Conservation (phyloP, 2,888 invertebrate species). For the Deroplatys truncata region DNA sequence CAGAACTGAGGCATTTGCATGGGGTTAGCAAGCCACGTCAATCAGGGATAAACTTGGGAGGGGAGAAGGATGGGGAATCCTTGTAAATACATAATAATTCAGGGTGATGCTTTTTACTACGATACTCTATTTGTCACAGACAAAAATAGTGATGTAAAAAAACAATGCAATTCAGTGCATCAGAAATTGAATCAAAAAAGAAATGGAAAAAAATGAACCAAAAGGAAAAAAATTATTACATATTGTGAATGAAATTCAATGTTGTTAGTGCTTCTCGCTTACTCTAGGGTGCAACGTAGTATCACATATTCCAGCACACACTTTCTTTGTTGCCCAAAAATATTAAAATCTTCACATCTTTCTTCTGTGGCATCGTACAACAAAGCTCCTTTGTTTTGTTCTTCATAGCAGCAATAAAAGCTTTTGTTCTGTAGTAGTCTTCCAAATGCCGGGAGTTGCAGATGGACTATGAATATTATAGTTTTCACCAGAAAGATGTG, state of each 20-base stretch:
- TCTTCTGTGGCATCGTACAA: neutral
- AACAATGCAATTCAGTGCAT: neutral
- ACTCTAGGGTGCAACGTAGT: constrained; percentile 15
- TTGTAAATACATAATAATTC: constrained; percentile 26
- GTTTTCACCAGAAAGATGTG: neutral
- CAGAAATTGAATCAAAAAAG: constrained; percentile 5
- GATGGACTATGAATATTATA: neutral
- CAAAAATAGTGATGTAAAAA: constrained; percentile 3
- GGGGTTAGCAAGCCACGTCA: neutral
- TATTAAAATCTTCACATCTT: neutral
- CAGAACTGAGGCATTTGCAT: neutral
- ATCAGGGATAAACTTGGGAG: constrained; percentile 30
- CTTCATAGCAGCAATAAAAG: neutral
- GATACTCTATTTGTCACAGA: constrained; percentile 12
- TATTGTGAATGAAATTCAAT: constrained; percentile 25
- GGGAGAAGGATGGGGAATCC: constrained; percentile 32
- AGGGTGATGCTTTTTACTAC: constrained; percentile 20
- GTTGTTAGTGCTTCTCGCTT: constrained; percentile 31
- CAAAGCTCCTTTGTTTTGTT: neutral
- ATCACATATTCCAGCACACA: constrained; percentile 27
- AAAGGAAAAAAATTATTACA: constrained; percentile 21
- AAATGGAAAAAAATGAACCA: constrained; percentile 8
- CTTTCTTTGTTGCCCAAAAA: neutral
- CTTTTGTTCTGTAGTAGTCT: neutral
- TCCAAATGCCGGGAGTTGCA: neutral